A percentile compares a stretch with the other conserved stretches of the same genome.
Evolutionary conservation across 2,797 vertebrate genomes (phyloP).

Genomic region (Kryptopterus vitreolus): DNA sequence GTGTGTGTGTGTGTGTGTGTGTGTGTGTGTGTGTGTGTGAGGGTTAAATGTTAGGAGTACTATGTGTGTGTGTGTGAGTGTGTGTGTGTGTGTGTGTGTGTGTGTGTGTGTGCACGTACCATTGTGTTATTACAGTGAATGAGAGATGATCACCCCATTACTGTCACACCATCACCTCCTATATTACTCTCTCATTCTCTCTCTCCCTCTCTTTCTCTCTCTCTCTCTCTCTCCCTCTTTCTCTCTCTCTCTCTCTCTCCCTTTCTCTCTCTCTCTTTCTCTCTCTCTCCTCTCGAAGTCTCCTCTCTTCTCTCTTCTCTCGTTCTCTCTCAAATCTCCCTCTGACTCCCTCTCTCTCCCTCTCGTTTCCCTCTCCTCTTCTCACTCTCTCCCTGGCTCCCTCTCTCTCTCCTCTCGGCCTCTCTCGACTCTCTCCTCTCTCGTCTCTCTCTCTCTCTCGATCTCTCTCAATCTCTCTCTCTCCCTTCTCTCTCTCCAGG

Average conservation of each 20-base stretch:
- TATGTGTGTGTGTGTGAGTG: not conserved
- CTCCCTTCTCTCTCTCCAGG: too few relatives aligned
- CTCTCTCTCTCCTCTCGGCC: too few relatives aligned
- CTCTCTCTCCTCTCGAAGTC: too few relatives aligned
- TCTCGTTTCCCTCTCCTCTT: not conserved
- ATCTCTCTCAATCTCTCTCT: not conserved
- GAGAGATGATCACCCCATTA: not conserved
- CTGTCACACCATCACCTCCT: not conserved
- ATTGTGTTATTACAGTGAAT: constrained; percentile 10
- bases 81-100: too few relatives aligned
- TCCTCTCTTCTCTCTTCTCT: too few relatives aligned
- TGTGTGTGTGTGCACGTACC: too few relatives aligned
- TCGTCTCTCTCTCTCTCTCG: not conserved
- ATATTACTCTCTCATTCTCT: too few relatives aligned
- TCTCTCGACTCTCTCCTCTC: not conserved
- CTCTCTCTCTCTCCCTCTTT: not conserved
- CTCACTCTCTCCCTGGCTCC: not conserved
- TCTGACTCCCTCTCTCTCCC: not conserved
- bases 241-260: not conserved
- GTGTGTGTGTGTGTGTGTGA: not conserved
- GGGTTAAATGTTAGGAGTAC: not conserved
- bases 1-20: not conserved
- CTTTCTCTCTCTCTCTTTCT: not conserved
- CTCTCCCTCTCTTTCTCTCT: not conserved
- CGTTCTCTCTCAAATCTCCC: not conserved